phyloP scores from a whole-genome alignment of 2,888 invertebrate genomes.

The Halocaridina rubra region DNA sequence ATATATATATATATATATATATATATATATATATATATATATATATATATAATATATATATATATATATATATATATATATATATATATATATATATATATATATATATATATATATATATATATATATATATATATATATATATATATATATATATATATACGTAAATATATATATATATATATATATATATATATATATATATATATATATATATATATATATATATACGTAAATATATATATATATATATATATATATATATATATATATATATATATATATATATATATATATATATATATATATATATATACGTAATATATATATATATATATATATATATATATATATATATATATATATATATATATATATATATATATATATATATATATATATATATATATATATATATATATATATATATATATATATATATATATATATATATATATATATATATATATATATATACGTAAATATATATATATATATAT shows the following conservation, averaged over 20 bases:
- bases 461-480: slow-evolving; percentile 14
- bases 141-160: not conserved
- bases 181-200: not conserved
- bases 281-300: not conserved
- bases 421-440: not conserved
- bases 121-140: not conserved
- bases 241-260: not conserved
- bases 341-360: slow-evolving; percentile 14
- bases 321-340: slow-evolving; percentile 14
- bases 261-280: not conserved
- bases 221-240: too few species aligned
- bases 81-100: too few species aligned
- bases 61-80: too few species aligned
- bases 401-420: not conserved
- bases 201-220: not conserved
- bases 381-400: slow-evolving; percentile 2
- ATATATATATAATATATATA: not conserved
- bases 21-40: not conserved
- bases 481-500: slow-evolving; percentile 8
- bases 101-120: not conserved
- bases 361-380: slow-evolving; percentile 14
- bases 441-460: slow-evolving; percentile 2
- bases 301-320: not conserved
- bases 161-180: not conserved
- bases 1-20: not conserved